A percentile compares a stretch with the other conserved stretches of the same genome.
Evolutionary conservation across 2,888 invertebrate species (phyloP).

Genomic region (Caradrina clavipalpis): DNA sequence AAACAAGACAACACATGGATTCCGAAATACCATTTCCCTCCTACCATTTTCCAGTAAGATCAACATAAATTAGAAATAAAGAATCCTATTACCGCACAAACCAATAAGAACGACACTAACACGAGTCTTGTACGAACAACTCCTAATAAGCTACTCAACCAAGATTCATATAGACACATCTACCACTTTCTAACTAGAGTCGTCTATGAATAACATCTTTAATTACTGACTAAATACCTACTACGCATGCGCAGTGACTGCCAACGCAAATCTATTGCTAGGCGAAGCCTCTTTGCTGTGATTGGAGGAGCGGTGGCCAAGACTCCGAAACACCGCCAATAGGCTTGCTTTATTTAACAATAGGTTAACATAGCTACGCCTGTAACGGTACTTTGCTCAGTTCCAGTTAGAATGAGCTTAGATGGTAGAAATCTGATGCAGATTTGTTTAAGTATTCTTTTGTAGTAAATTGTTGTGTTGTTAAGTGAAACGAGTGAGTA

Average conservation of each 20-base stretch:
- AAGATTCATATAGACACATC: conserved; percentile 1
- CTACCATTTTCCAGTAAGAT: background rate
- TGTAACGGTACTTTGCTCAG: conserved; percentile 71
- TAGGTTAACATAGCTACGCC: conserved; percentile 79
- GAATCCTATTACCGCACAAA: background rate
- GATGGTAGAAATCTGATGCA: conserved; percentile 3
- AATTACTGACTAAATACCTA: conserved; percentile 66
- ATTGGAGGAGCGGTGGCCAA: conserved; percentile 79
- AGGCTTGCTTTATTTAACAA: conserved; percentile 74
- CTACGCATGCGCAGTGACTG: conserved; percentile 51
- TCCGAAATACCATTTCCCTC: background rate
- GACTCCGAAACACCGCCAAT: conserved; percentile 74
- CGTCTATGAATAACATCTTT: conserved; percentile 35
- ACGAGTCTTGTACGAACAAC: background rate
- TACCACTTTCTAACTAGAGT: conserved; percentile 19
- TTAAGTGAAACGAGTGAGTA: background rate
- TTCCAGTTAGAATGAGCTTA: conserved; percentile 55
- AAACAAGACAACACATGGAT: background rate
- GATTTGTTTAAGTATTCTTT: conserved; percentile 13
- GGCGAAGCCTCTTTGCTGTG: conserved; percentile 76
- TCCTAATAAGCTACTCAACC: conserved; percentile 3
- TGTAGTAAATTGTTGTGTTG: background rate
- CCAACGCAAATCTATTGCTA: conserved; percentile 75
- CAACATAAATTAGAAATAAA: background rate
- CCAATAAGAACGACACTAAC: background rate